Conservation (phyloP, 2,113 vertebrate species). For the Centropus bengalensis region DNA sequence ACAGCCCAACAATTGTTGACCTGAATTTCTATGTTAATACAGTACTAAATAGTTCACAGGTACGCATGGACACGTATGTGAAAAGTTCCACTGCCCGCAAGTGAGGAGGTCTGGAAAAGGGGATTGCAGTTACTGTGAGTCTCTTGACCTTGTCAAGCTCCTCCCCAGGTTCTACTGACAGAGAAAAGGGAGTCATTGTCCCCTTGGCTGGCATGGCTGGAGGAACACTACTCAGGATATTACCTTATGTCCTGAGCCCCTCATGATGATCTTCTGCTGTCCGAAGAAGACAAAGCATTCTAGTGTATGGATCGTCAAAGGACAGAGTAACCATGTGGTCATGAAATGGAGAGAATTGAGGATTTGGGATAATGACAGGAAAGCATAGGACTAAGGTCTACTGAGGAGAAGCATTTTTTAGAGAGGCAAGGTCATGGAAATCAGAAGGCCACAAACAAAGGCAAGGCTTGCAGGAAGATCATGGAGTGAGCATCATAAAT, state of each 20-base stretch:
- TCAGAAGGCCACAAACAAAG: constrained; percentile 1
- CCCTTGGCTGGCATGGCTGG: not conserved
- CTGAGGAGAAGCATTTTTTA: constrained; percentile 22
- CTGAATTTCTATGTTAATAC: not conserved
- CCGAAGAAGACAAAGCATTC: not conserved
- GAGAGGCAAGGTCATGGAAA: constrained; percentile 48
- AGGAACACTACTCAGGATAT: not conserved
- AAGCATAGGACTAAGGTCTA: constrained; percentile 12
- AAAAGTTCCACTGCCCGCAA: not conserved
- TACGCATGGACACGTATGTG: not conserved
- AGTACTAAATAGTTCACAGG: not conserved
- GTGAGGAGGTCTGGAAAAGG: not conserved
- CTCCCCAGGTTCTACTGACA: not conserved
- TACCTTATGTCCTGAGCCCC: not conserved
- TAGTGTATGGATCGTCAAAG: not conserved
- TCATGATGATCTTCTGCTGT: not conserved
- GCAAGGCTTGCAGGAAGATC: constrained; percentile 27
- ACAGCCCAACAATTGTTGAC: not conserved
- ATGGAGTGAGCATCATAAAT: constrained; percentile 9
- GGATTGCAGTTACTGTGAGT: not conserved
- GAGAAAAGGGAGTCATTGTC: not conserved
- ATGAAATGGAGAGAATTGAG: not conserved
- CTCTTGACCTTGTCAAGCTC: not conserved
- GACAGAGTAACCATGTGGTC: not conserved
- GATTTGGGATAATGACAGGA: constrained; percentile 1